phyloP scores from a whole-genome alignment of 2,888 invertebrate species.

The Cerceris rybyensis region DNA sequence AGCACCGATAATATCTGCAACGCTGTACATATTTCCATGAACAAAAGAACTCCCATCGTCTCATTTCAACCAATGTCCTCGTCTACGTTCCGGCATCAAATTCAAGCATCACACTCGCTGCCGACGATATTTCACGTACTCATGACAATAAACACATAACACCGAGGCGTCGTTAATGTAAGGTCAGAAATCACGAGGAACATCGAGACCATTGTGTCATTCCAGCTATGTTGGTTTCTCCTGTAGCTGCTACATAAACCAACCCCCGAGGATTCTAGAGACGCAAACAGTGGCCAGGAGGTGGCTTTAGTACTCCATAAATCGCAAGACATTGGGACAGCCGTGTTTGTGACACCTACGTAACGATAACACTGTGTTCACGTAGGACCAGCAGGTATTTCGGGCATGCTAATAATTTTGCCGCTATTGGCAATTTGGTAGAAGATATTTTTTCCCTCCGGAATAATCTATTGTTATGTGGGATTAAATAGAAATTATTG shows the following conservation, averaged over 20 bases:
- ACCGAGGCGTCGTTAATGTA: not conserved
- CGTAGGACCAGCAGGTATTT: constrained; percentile 30
- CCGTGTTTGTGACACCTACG: constrained; percentile 31
- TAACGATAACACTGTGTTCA: constrained; percentile 33
- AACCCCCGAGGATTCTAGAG: constrained; percentile 27
- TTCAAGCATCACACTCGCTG: not conserved
- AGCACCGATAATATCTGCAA: too few species aligned
- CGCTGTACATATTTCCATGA: too few species aligned
- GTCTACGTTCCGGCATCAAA: too few species aligned
- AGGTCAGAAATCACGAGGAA: constrained; percentile 27
- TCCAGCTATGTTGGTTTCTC: constrained; percentile 15
- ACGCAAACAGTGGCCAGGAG: constrained; percentile 35
- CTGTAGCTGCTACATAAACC: constrained; percentile 35
- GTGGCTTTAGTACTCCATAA: constrained; percentile 58
- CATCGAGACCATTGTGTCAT: constrained; percentile 36
- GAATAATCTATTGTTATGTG: too few species aligned
- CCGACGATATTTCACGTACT: not conserved
- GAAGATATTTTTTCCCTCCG: too few species aligned
- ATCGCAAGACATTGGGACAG: constrained; percentile 49
- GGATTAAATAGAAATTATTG: too few species aligned
- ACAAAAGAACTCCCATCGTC: too few species aligned
- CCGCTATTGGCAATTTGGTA: not conserved
- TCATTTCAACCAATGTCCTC: too few species aligned
- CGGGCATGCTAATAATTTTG: constrained; percentile 19
- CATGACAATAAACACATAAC: not conserved